Percentiles rank a stretch among this genome's conserved stretches.
These are phyloP conservation scores for Limenitis camilla DNA, from an alignment of 2,888 invertebrate species.

Conservation along the genomic window DNA sequence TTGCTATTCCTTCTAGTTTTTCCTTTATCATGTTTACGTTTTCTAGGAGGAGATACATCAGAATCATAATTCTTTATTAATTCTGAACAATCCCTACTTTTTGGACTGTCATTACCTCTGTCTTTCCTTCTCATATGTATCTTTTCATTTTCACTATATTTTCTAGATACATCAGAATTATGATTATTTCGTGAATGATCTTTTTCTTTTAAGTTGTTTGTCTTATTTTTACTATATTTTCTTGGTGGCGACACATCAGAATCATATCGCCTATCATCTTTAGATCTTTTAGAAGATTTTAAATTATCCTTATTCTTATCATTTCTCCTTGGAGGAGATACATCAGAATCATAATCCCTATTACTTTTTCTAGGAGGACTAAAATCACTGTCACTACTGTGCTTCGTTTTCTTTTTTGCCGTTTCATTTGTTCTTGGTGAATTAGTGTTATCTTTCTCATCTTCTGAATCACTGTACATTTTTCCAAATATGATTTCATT, in stretches of 20 bases:
- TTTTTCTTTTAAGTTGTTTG: too few species aligned
- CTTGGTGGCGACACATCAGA: conserved; percentile 29
- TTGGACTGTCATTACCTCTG: too few species aligned
- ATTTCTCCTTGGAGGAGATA: too few species aligned
- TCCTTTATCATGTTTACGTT: conserved; percentile 23
- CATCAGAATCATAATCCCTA: too few species aligned
- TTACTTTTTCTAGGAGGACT: conserved; percentile 48
- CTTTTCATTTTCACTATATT: too few species aligned
- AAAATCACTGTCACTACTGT: conserved; percentile 48
- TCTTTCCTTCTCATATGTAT: too few species aligned
- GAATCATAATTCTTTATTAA: conserved; percentile 27
- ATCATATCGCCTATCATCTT: too few species aligned
- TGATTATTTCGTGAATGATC: not conserved
- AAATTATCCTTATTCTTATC: too few species aligned
- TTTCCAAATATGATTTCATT: conserved; percentile 64
- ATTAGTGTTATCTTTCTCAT: conserved; percentile 51
- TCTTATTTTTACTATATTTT: conserved; percentile 27
- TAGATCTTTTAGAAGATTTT: too few species aligned
- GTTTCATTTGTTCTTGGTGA: conserved; percentile 29
- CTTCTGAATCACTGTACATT: conserved; percentile 69
- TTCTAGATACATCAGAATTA: not conserved
- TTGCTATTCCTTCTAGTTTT: conserved; percentile 16
- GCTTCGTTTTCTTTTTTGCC: conserved; percentile 8
- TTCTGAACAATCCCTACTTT: conserved; percentile 23
- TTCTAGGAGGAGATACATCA: conserved; percentile 11